phyloP scores from a whole-genome alignment of 1,140 invertebrate species.

The Zaprionus gabonicus region DNA sequence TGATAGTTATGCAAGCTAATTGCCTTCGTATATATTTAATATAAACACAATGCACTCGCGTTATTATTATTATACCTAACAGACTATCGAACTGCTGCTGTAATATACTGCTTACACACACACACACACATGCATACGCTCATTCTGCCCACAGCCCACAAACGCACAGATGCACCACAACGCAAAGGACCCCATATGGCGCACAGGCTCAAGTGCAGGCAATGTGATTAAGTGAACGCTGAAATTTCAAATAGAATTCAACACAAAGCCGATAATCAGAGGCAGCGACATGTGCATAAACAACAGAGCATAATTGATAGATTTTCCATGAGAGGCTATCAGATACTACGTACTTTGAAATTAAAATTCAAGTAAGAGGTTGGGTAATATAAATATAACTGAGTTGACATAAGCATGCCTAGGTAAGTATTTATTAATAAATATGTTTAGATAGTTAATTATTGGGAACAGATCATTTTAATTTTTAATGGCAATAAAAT shows the following conservation, averaged over 20 bases:
- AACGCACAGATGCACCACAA: slow-evolving; percentile 12
- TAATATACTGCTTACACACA: slow-evolving; percentile 10
- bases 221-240: slow-evolving; percentile 63
- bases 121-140: slow-evolving; percentile 7
- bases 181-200: slow-evolving; percentile 72
- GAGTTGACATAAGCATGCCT: too few relatives aligned
- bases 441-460: too few relatives aligned
- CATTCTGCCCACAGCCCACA: slow-evolving; percentile 8
- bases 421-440: too few relatives aligned
- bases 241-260: slow-evolving; percentile 61
- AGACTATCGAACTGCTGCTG: not conserved
- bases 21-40: slow-evolving; percentile 3
- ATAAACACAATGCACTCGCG: slow-evolving; percentile 4
- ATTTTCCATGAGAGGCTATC: not conserved
- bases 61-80: slow-evolving; percentile 7
- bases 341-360: slow-evolving; percentile 10
- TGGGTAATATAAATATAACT: too few relatives aligned
- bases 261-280: slow-evolving; percentile 23
- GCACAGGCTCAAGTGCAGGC: slow-evolving; percentile 56
- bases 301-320: slow-evolving; percentile 14
- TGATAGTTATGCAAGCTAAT: not conserved
- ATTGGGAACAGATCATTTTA: too few relatives aligned
- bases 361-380: too few relatives aligned
- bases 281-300: slow-evolving; percentile 65
- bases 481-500: too few relatives aligned